A percentile compares a stretch with the other conserved stretches of the same genome.
phyloP scores from a whole-genome alignment of 2,113 vertebrate genomes.

The Pluvianellus socialis region DNA sequence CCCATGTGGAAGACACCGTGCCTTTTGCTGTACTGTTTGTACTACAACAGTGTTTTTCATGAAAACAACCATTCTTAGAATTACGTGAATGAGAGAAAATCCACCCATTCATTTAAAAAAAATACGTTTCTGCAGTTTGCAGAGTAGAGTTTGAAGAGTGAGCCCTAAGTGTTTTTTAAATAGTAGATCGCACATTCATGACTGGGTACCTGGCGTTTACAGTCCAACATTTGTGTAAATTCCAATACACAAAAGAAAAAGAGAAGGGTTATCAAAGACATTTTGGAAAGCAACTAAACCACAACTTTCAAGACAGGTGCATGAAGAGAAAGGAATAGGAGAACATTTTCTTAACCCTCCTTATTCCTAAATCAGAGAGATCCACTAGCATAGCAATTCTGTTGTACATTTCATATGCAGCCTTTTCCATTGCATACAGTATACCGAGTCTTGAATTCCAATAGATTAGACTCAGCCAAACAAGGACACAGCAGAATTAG shows the following conservation, averaged over 20 bases:
- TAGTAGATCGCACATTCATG: neutral
- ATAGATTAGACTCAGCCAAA: neutral
- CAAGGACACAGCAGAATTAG: neutral
- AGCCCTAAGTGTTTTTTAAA: neutral
- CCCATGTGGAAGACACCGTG: neutral
- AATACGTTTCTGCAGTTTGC: neutral
- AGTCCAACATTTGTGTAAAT: neutral
- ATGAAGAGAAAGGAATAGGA: neutral
- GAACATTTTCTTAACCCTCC: neutral
- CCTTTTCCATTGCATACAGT: neutral
- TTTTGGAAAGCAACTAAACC: neutral
- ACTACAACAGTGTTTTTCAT: neutral
- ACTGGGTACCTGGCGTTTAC: neutral
- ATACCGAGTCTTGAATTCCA: neutral
- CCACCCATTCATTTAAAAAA: neutral
- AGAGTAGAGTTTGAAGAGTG: neutral
- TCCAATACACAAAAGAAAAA: neutral
- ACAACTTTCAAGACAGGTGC: neutral
- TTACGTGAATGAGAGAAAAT: neutral
- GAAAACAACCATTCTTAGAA: neutral
- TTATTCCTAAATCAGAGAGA: neutral
- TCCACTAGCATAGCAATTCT: neutral
- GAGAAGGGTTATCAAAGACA: neutral
- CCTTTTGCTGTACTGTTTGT: neutral
- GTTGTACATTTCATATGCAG: neutral